Conservation (phyloP, 2,113 vertebrate species). For the Collichthys lucidus region DNA sequence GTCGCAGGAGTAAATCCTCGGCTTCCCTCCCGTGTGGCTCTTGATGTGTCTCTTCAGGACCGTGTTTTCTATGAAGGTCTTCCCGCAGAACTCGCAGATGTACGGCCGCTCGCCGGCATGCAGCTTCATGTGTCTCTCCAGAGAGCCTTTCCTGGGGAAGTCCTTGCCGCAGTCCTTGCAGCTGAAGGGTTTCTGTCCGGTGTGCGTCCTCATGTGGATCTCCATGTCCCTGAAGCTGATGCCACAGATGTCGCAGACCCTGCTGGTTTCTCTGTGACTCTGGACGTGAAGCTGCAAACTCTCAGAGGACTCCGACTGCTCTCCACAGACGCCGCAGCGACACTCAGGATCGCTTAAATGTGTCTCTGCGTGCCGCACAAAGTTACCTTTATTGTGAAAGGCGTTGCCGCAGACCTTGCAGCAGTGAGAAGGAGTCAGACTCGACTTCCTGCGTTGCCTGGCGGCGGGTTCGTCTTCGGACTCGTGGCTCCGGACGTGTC, state of each 20-base stretch:
- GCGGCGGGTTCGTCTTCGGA: rapidly evolving
- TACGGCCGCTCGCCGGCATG: slow-evolving; percentile 61
- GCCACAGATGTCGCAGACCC: slow-evolving; percentile 76
- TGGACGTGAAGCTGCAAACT: slow-evolving; percentile 66
- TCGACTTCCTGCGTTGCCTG: slow-evolving; percentile 24
- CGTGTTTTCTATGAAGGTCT: slow-evolving; percentile 63
- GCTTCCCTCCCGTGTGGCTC: slow-evolving; percentile 63
- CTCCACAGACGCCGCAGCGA: slow-evolving; percentile 67
- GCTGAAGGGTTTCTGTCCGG: slow-evolving; percentile 62
- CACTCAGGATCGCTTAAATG: slow-evolving; percentile 21
- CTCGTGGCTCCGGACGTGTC: slow-evolving; percentile 34
- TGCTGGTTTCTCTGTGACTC: slow-evolving; percentile 57
- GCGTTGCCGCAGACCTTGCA: slow-evolving; percentile 60
- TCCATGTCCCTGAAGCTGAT: slow-evolving; percentile 69
- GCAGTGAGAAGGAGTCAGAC: slow-evolving; percentile 46
- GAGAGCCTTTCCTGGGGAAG: slow-evolving; percentile 71
- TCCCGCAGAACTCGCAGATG: slow-evolving; percentile 75
- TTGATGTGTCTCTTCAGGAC: slow-evolving; percentile 77
- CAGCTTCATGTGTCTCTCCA: slow-evolving; percentile 70
- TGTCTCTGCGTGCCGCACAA: slow-evolving; percentile 67
- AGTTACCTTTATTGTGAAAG: slow-evolving; percentile 68
- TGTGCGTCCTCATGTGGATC: slow-evolving; percentile 69
- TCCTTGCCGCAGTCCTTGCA: slow-evolving; percentile 72
- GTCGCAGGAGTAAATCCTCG: slow-evolving; percentile 67
- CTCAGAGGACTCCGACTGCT: slow-evolving; percentile 40